These are phyloP conservation scores for Caenorhabditis japonica DNA, from an alignment of 2,888 invertebrate species.

Conservation along the genomic window DNA sequence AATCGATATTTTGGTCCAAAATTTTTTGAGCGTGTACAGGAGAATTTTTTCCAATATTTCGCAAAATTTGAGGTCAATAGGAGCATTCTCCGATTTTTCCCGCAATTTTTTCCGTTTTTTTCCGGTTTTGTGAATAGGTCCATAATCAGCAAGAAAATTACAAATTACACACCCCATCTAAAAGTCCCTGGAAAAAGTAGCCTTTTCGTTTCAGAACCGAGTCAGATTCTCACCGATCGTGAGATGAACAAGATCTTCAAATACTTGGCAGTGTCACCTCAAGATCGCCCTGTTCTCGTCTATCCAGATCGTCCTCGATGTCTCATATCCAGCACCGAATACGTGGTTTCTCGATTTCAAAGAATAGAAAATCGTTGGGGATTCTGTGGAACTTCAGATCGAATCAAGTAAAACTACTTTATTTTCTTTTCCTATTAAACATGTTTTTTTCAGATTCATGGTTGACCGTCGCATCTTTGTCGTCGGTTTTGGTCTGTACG, in stretches of 20 bases:
- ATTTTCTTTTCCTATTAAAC: too few relatives aligned
- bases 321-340: conserved; percentile 53
- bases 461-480: conserved; percentile 87
- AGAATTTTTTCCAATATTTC: too few relatives aligned
- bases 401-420: conserved; percentile 82
- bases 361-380: conserved; percentile 88
- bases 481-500: conserved; percentile 88
- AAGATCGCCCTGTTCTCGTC: conserved; percentile 82
- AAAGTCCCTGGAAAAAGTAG: neutral
- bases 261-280: conserved; percentile 83
- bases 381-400: conserved; percentile 87
- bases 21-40: too few relatives aligned
- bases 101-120: too few relatives aligned
- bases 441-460: conserved; percentile 82
- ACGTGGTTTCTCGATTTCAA: conserved; percentile 81
- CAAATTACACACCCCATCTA: too few relatives aligned
- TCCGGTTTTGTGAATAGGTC: too few relatives aligned
- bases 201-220: conserved; percentile 78
- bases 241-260: conserved; percentile 84
- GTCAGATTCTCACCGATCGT: conserved; percentile 84
- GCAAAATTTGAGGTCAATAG: too few relatives aligned
- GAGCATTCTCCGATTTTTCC: too few relatives aligned
- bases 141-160: too few relatives aligned
- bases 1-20: too few relatives aligned
- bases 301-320: conserved; percentile 78